Percentiles rank a stretch among this genome's conserved stretches.
These are phyloP conservation scores for Dicyrtomina minuta DNA, from an alignment of 2,888 invertebrate species.

Conservation along the genomic window DNA sequence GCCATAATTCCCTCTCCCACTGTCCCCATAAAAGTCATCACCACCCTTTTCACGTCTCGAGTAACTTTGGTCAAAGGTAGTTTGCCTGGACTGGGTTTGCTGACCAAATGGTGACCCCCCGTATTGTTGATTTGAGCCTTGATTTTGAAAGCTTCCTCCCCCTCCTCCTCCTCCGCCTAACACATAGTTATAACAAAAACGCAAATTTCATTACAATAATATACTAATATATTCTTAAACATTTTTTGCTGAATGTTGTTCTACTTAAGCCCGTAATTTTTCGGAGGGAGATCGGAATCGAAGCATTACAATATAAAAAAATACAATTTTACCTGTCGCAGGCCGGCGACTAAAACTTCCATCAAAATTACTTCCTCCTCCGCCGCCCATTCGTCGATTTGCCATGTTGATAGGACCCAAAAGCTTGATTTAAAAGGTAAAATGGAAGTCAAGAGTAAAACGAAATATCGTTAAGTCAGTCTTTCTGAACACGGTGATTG, in stretches of 20 bases:
- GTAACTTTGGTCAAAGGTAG: slow-evolving; percentile 4
- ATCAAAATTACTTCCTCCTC: slow-evolving; percentile 15
- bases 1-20: slow-evolving; percentile 9
- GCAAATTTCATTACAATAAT: no score
- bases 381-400: slow-evolving; percentile 56
- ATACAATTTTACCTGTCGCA: background rate
- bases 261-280: no score
- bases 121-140: slow-evolving; percentile 4
- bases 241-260: no score
- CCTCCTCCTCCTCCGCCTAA: background rate
- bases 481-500: no score
- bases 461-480: no score
- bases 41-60: slow-evolving; percentile 2
- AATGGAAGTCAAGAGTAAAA: background rate
- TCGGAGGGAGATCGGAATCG: no score
- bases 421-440: background rate
- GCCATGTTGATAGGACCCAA: slow-evolving; percentile 3
- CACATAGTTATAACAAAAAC: no score
- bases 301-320: no score
- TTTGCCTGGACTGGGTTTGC: slow-evolving; percentile 13
- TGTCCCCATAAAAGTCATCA: slow-evolving; percentile 9
- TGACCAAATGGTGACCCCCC: slow-evolving; percentile 1
- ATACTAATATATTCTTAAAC: no score
- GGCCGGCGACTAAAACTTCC: slow-evolving; percentile 14
- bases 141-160: background rate